Evolutionary conservation across 2,888 invertebrate genomes (phyloP).

Genomic region (Caenorhabditis wallacei): DNA sequence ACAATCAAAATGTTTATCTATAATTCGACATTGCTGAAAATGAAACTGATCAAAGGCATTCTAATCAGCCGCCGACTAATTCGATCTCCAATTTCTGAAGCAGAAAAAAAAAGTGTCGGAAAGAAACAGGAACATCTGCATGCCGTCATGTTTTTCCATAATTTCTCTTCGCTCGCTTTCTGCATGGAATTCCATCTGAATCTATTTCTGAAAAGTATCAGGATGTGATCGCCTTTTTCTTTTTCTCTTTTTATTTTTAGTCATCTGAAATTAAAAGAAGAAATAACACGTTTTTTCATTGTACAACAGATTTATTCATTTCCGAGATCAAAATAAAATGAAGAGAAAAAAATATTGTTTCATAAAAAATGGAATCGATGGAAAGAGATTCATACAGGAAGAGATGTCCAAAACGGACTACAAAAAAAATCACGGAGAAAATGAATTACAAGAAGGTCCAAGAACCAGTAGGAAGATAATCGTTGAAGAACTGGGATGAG

Average conservation of each 20-base stretch:
- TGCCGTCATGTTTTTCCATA: slow-evolving; percentile 29
- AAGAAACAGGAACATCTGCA: slow-evolving; percentile 58
- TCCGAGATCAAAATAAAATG: slow-evolving; percentile 10
- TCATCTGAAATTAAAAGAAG: background rate
- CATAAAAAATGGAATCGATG: slow-evolving; percentile 26
- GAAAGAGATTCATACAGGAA: slow-evolving; percentile 12
- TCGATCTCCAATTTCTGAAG: slow-evolving; percentile 46
- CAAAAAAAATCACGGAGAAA: slow-evolving; percentile 41
- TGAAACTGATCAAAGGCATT: slow-evolving; percentile 20
- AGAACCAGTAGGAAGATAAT: slow-evolving; percentile 39
- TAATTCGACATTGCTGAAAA: background rate
- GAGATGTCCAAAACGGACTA: slow-evolving; percentile 5
- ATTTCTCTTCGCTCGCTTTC: slow-evolving; percentile 8
- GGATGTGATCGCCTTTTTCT: slow-evolving; percentile 8
- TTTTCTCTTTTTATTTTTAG: background rate
- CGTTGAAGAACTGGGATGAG: slow-evolving; percentile 27
- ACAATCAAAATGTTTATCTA: slow-evolving; percentile 15
- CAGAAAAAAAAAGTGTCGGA: slow-evolving; percentile 29
- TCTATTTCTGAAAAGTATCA: slow-evolving; percentile 22
- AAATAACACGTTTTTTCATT: slow-evolving; percentile 6
- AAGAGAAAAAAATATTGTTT: slow-evolving; percentile 26
- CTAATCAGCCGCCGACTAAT: slow-evolving; percentile 23
- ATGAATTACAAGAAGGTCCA: slow-evolving; percentile 31
- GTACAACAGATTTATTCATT: slow-evolving; percentile 27
- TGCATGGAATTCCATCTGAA: slow-evolving; percentile 8